These are phyloP conservation scores for Stylophora pistillata DNA, from an alignment of 64 coral and sea anemone species.

Conservation along the genomic window DNA sequence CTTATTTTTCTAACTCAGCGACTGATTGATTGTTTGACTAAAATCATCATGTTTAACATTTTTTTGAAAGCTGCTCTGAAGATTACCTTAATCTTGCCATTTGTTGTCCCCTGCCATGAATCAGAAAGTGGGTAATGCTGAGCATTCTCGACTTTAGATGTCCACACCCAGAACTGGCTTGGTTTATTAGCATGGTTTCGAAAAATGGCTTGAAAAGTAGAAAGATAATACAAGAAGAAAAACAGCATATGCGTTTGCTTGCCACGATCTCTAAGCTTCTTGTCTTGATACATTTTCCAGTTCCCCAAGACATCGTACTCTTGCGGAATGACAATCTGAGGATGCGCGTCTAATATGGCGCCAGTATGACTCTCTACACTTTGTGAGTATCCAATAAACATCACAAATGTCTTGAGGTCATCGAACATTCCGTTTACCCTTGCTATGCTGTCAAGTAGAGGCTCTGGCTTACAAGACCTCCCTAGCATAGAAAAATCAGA, in stretches of 20 bases:
- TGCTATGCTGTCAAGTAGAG: neutral
- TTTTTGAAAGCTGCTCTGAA: too few relatives aligned
- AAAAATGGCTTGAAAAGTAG: slow-evolving; percentile 16
- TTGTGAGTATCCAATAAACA: slow-evolving; percentile 11
- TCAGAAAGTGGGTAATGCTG: neutral
- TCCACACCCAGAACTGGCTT: slow-evolving; percentile 43
- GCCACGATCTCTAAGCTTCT: neutral
- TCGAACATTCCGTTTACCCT: slow-evolving; percentile 8
- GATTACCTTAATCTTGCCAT: slow-evolving; percentile 4
- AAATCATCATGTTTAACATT: too few relatives aligned
- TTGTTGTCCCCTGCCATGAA: neutral
- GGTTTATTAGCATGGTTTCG: neutral
- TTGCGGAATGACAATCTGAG: slow-evolving; percentile 13
- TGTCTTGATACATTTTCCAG: slow-evolving; percentile 14
- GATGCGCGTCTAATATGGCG: slow-evolving; percentile 18
- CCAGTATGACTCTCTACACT: neutral
- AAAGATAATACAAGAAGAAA: slow-evolving; percentile 36
- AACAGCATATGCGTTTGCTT: slow-evolving; percentile 24
- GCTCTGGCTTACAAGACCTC: neutral
- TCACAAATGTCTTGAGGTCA: slow-evolving; percentile 10
- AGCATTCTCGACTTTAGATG: slow-evolving; percentile 1
- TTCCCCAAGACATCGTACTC: slow-evolving; percentile 31
- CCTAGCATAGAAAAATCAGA: neutral
- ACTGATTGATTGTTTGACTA: too few relatives aligned
- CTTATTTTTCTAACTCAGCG: too few relatives aligned